These are phyloP conservation scores for Neolamprologus fasciatus DNA, from an alignment of 2,113 vertebrate species.

Conservation along the genomic window DNA sequence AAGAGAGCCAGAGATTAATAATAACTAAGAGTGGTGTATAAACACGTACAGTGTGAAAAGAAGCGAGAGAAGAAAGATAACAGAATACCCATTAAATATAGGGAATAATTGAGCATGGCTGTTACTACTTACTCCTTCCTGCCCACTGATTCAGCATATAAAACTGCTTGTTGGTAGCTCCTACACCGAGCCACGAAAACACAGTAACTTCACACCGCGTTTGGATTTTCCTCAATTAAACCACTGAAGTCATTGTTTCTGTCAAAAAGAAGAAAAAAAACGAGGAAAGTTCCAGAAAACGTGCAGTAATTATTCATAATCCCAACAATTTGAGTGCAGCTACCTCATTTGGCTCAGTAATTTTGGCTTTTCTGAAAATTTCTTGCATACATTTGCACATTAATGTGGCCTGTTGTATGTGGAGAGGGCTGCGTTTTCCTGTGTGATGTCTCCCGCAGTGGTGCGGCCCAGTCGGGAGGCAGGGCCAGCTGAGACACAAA, in stretches of 20 bases:
- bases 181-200: background rate
- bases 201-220: conserved; percentile 16
- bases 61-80: background rate
- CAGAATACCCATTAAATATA: background rate
- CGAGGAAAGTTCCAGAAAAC: conserved; percentile 92
- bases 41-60: background rate
- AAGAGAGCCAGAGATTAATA: background rate
- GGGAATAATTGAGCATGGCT: background rate
- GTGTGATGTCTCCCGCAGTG: conserved; percentile 93
- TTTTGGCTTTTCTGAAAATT: conserved; percentile 75
- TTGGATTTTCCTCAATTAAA: conserved; percentile 51
- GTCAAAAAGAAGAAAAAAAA: conserved; percentile 72
- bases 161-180: background rate
- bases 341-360: conserved; percentile 73
- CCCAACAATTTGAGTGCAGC: conserved; percentile 97
- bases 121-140: background rate
- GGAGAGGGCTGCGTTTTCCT: conserved; percentile 87
- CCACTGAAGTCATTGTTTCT: conserved; percentile 89
- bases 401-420: conserved; percentile 95
- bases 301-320: conserved; percentile 99
- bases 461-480: conserved; percentile 95
- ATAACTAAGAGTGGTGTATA: background rate
- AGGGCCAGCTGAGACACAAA: conserved; percentile 96
- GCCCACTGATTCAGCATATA: background rate
- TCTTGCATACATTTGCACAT: conserved; percentile 99